Evolutionary conservation across 2,797 vertebrate species (phyloP).

Genomic region (Anniella stebbinsi): DNA sequence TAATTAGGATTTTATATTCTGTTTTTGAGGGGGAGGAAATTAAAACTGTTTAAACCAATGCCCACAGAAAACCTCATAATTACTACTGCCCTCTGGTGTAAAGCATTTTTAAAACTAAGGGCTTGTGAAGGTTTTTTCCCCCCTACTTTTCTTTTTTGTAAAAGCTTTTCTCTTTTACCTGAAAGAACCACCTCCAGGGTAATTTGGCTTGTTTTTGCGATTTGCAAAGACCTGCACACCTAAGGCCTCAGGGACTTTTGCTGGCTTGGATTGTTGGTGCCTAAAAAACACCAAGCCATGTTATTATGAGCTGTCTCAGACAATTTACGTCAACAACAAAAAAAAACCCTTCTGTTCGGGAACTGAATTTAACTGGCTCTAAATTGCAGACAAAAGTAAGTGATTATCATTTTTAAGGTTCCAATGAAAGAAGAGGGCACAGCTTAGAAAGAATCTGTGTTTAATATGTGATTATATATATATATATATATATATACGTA

Average conservation of each 20-base stretch:
- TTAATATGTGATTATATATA: slow-evolving; percentile 22
- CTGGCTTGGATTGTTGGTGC: slow-evolving; percentile 83
- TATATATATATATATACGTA: no score
- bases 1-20: neutral
- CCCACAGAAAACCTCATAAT: slow-evolving; percentile 56
- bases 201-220: slow-evolving; percentile 90
- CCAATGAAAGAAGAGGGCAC: slow-evolving; percentile 46
- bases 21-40: neutral
- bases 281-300: slow-evolving; percentile 83
- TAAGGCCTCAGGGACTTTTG: slow-evolving; percentile 82
- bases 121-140: neutral
- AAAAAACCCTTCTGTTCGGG: slow-evolving; percentile 78
- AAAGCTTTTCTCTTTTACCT: slow-evolving; percentile 78
- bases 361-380: slow-evolving; percentile 82
- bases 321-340: slow-evolving; percentile 82
- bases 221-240: slow-evolving; percentile 88
- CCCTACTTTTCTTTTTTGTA: slow-evolving; percentile 11
- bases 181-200: slow-evolving; percentile 89
- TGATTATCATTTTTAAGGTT: slow-evolving; percentile 72
- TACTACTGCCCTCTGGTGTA: slow-evolving; percentile 92
- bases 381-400: slow-evolving; percentile 75
- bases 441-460: slow-evolving; percentile 50
- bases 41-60: slow-evolving; percentile 25
- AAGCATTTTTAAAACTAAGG: slow-evolving; percentile 30
- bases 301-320: slow-evolving; percentile 83